Conservation (phyloP, 2,113 vertebrate genomes). For the Phoxinus phoxinus region DNA sequence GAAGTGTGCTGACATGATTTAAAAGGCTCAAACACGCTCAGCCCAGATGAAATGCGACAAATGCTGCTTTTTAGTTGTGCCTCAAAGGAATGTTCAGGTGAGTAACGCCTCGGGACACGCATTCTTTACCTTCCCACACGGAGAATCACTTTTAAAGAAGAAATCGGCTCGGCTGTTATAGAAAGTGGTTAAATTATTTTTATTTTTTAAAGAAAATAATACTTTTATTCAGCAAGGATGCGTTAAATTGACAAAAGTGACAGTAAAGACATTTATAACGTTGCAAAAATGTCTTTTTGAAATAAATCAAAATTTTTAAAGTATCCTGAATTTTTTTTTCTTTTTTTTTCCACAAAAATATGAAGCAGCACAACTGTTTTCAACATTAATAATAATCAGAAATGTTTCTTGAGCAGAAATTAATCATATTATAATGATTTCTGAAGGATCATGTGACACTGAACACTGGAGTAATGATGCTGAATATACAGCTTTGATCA, state of each 20-base stretch:
- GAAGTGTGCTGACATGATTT: neutral
- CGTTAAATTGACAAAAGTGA: neutral
- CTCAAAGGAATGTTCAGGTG: constrained; percentile 23
- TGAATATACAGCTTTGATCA: neutral
- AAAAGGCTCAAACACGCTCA: neutral
- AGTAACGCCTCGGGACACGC: constrained; percentile 4
- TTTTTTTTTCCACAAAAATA: neutral
- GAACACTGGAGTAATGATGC: neutral
- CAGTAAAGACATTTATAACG: neutral
- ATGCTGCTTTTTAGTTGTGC: neutral
- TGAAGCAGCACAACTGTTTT: neutral
- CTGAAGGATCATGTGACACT: neutral
- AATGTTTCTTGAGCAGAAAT: neutral
- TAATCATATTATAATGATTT: neutral
- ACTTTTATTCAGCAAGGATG: neutral
- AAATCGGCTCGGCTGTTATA: neutral
- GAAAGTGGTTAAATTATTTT: too few species aligned
- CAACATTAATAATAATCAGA: too few species aligned
- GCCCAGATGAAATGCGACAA: neutral
- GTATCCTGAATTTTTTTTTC: neutral
- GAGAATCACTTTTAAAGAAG: neutral
- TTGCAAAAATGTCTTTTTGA: neutral
- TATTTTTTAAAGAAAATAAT: too few species aligned
- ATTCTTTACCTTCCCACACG: neutral
- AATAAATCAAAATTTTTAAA: neutral